Evolutionary conservation across 2,113 vertebrate genomes (phyloP).

Genomic region (Columba livia): DNA sequence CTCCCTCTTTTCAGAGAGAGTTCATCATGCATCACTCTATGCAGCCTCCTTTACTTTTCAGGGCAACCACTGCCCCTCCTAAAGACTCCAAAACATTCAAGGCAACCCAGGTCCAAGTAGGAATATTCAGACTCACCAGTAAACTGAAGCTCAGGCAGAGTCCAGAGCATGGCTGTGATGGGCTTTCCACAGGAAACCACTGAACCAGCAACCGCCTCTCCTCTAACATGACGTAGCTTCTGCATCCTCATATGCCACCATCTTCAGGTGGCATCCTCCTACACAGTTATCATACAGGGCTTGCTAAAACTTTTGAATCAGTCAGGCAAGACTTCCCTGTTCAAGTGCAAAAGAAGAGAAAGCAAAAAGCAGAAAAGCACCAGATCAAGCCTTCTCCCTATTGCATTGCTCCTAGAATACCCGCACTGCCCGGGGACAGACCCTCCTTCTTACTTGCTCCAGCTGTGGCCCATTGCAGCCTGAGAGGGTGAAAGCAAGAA

Average conservation of each 20-base stretch:
- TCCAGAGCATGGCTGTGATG: background rate
- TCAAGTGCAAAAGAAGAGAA: background rate
- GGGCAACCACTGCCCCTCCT: background rate
- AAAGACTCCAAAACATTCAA: background rate
- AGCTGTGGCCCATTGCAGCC: background rate
- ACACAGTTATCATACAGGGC: background rate
- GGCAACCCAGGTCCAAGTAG: background rate
- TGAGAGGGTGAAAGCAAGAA: background rate
- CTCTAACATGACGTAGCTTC: background rate
- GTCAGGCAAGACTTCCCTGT: background rate
- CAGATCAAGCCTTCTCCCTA: background rate
- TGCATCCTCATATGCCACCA: background rate
- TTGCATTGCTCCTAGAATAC: background rate
- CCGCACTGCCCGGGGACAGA: background rate
- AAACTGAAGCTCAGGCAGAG: background rate
- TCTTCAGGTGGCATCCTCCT: background rate
- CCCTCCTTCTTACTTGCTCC: background rate
- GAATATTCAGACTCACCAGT: background rate
- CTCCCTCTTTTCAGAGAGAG: background rate
- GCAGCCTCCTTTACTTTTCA: background rate
- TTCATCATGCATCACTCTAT: accelerated
- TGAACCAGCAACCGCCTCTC: background rate
- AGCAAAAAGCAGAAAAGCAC: background rate
- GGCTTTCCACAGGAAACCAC: background rate
- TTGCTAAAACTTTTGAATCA: background rate